Evolutionary conservation across 2,888 invertebrate species (phyloP).

Genomic region (Gerris lacustris): DNA sequence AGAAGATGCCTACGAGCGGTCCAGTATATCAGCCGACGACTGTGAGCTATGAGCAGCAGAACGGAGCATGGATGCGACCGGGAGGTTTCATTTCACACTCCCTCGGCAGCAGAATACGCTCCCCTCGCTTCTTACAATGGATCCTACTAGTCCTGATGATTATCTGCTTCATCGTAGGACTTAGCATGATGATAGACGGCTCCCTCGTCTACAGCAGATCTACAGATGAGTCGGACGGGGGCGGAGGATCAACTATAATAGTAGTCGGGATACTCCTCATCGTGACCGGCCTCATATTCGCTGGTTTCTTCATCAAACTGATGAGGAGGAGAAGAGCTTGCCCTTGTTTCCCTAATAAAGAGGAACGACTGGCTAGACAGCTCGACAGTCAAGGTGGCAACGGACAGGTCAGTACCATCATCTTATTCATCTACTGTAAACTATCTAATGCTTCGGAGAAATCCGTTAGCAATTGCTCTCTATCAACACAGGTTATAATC

Average conservation of each 20-base stretch:
- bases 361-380: constrained; percentile 33
- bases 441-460: no score
- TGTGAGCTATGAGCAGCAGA: constrained; percentile 52
- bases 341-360: constrained; percentile 34
- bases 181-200: constrained; percentile 28
- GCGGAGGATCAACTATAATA: constrained; percentile 49
- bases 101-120: constrained; percentile 25
- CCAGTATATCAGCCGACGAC: constrained; percentile 69
- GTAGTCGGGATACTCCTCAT: constrained; percentile 48
- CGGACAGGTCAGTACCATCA: constrained; percentile 32
- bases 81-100: constrained; percentile 33
- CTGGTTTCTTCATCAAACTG: constrained; percentile 26
- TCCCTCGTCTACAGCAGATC: constrained; percentile 38
- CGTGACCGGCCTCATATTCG: constrained; percentile 17
- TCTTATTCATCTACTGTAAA: no score
- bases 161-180: constrained; percentile 34
- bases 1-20: constrained; percentile 51
- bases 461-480: no score
- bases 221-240: neutral
- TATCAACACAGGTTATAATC: no score
- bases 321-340: constrained; percentile 31
- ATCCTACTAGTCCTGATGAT: constrained; percentile 32
- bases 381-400: constrained; percentile 33
- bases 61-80: constrained; percentile 33
- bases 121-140: constrained; percentile 34